phyloP scores from a whole-genome alignment of 2,797 vertebrate genomes.

The Pipistrellus kuhlii region DNA sequence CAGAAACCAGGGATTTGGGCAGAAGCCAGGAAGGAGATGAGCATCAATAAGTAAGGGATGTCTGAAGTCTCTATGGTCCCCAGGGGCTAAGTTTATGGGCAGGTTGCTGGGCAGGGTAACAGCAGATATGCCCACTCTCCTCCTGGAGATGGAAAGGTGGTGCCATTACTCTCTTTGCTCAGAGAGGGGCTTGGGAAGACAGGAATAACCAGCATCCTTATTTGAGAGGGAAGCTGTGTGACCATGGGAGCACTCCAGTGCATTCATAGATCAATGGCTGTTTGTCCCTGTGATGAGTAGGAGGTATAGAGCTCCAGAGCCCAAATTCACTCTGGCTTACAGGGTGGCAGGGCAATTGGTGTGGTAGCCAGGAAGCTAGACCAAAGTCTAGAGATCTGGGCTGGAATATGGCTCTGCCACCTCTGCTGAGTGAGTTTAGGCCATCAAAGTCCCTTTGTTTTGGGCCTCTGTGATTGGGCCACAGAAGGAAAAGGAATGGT shows the following conservation, averaged over 20 bases:
- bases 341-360: fast-evolving
- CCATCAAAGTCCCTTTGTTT: neutral
- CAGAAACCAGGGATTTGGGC: neutral
- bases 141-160: neutral
- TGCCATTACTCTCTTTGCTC: fast-evolving
- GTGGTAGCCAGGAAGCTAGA: neutral
- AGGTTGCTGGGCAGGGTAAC: neutral
- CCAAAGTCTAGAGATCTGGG: neutral
- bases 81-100: neutral
- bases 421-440: neutral
- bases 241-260: fast-evolving
- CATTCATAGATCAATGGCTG: neutral
- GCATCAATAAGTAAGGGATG: neutral
- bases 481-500: neutral
- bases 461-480: neutral
- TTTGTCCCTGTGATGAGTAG: neutral
- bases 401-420: neutral
- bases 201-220: fast-evolving
- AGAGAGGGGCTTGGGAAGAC: neutral
- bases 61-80: neutral
- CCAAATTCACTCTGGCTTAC: neutral
- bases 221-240: neutral
- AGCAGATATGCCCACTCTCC: neutral
- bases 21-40: neutral
- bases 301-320: neutral